phyloP scores from a whole-genome alignment of 2,797 vertebrate genomes.

The Lates japonicus region DNA sequence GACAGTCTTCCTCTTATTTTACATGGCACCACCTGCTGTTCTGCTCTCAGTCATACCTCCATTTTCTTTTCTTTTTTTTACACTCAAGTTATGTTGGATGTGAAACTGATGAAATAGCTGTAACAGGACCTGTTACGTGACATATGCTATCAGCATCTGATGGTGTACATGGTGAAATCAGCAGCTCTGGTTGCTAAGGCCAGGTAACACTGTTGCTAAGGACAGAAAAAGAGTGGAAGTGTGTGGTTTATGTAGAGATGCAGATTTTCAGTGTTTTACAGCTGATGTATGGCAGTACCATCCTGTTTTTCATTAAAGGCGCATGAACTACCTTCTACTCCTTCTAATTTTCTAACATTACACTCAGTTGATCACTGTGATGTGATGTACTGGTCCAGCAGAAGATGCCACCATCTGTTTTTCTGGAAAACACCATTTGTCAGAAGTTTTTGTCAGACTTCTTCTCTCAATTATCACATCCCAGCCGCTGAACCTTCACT shows the following conservation, averaged over 20 bases:
- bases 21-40: neutral
- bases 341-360: neutral
- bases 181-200: constrained; percentile 60
- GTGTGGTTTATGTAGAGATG: neutral
- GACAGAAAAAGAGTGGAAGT: neutral
- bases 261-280: neutral
- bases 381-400: neutral
- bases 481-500: neutral
- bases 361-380: neutral
- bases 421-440: neutral
- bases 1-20: neutral
- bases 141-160: neutral
- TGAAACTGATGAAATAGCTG: neutral
- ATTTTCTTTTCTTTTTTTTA: neutral
- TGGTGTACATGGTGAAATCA: neutral
- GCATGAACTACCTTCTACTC: neutral
- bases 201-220: constrained; percentile 63
- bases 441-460: neutral
- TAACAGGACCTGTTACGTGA: neutral
- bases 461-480: neutral
- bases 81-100: neutral
- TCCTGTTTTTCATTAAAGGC: constrained; percentile 6
- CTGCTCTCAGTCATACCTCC: no score
- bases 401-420: neutral
- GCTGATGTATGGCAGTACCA: neutral